Conservation (phyloP, 1,140 invertebrate species). For the Achroia grisella region DNA sequence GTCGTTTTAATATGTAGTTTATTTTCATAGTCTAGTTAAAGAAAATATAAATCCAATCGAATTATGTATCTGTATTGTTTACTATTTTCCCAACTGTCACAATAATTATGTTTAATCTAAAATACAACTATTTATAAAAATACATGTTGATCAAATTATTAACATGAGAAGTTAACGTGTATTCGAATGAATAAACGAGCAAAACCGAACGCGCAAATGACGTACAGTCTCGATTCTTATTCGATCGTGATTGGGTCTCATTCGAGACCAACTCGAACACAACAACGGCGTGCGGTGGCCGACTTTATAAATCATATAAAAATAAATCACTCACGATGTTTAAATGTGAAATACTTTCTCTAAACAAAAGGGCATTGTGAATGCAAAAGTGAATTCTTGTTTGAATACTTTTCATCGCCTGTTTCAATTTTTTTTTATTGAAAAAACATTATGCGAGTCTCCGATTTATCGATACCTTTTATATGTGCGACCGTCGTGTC, state of each 20-base stretch:
- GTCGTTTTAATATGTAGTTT: no score
- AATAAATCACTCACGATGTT: constrained; percentile 63
- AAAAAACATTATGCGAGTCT: constrained; percentile 31
- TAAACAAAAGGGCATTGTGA: constrained; percentile 70
- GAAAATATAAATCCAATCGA: no score
- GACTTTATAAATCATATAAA: constrained; percentile 66
- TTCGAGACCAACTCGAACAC: neutral
- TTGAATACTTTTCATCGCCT: constrained; percentile 68
- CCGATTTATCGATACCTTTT: constrained; percentile 58
- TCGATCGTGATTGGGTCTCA: constrained; percentile 1
- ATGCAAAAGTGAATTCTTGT: constrained; percentile 66
- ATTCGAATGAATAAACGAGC: no score
- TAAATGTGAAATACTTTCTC: constrained; percentile 70
- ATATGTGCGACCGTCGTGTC: constrained; percentile 55
- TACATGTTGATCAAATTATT: no score
- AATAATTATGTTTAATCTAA: no score
- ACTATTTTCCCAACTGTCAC: no score
- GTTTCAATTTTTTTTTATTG: constrained; percentile 47
- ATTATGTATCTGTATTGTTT: no score
- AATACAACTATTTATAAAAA: no score
- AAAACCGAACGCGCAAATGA: neutral
- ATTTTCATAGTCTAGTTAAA: no score
- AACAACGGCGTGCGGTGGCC: constrained; percentile 15
- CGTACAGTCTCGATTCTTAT: neutral
- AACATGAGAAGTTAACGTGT: no score